Base-by-base conservation (phyloP, 1,140 invertebrate species). In the Drosophila kohkoa region DNA sequence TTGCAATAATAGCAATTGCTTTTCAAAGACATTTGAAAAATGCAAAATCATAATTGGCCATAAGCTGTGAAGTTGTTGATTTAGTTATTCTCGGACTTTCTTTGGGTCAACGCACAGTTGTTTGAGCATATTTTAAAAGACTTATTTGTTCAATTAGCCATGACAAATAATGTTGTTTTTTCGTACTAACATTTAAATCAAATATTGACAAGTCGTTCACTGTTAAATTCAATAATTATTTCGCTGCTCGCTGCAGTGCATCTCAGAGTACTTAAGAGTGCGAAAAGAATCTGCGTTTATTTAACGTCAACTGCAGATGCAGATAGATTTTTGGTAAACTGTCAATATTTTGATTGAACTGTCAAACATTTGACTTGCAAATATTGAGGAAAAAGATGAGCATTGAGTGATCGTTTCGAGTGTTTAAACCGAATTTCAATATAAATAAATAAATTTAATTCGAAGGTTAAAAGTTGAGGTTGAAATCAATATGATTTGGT, bases 331-430 rank as follows among this genome's bases (percentile, higher is more conserved):
- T 54, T 16, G 30, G 55, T 49, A 54, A 55, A 57, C 71, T 30
- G 46, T 58, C 48, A 60, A 68, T 67, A 46, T 67, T 67, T 67
- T 66, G 13, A 66, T 72, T 72, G 28, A 32, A 35, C 52, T 7
- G 20, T 20, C 3, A 20, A 20, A 3, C 20, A 60, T 68, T 74
- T 74, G 71, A 74, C 38, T 68, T 68, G 71, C 65, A 74, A 74
- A 74, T 68, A 5, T 32, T 13, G 45, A 55, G 49, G 13, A 43
- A 46, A 30, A 55, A 71, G 28, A 10, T 43, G 10, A n/a, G 8
- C 8, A 4, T 46, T 46, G 67, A 71, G 64, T 15, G 62, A 72
- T 66, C 35, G 43, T 15, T 32, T 32, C 30, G 30, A 32, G 30
- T 48, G 13, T 15, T 13, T 0, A 59, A 15, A 45, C n/a, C 43